Evolutionary conservation across 2,113 vertebrate genomes (phyloP), one percentile per base, ranked within the genome.

Genomic region (Pseudopodoces humilis): DNA sequence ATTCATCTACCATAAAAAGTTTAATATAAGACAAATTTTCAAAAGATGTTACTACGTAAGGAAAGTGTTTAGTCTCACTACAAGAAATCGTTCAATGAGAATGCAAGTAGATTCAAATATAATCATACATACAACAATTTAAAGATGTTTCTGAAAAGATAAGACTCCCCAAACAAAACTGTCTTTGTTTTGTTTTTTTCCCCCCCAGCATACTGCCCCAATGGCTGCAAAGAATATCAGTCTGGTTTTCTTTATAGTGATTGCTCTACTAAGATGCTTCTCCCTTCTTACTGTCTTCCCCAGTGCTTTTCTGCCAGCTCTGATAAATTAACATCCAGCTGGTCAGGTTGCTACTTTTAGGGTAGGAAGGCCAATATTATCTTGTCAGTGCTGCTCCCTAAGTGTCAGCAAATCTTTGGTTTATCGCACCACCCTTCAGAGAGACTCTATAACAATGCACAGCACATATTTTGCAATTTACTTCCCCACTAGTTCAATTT

Each of bases 361-460:
- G 52, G 90, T 68, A 52, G 39, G 33, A 91, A 89, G 52, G 65
- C 85, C 60, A 89, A 56, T 59, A 68, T 75, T 92, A 64, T 71
- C 41, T 80, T 88, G 79, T 80, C 91, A 77, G 63, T 62, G 63
- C 60, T 86, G 62, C 55, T 94, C 77, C 62, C 24, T 68, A 71
- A 96, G 69, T 71, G 83, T 85, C 83, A 94, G 62, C 85, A 85
- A 63, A 94, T 75, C 70, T 84, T 67, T 67, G 16, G 56, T 74
- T 92, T 94, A 91, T 86, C 24, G 7, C 47, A 77, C 37, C 59
- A 72, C 50, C 2, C 6, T 86, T 92, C 77, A 68, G 27, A 47
- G 55, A 91, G 33, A 59, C 28, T 65, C 18, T 56, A 2, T 82
- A 87, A 91, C 69, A 91, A 70, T 4, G 21, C 43, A 49, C 24